These are phyloP conservation scores for Acleris cristana DNA, from an alignment of 2,888 invertebrate species.

Conservation along the genomic window DNA sequence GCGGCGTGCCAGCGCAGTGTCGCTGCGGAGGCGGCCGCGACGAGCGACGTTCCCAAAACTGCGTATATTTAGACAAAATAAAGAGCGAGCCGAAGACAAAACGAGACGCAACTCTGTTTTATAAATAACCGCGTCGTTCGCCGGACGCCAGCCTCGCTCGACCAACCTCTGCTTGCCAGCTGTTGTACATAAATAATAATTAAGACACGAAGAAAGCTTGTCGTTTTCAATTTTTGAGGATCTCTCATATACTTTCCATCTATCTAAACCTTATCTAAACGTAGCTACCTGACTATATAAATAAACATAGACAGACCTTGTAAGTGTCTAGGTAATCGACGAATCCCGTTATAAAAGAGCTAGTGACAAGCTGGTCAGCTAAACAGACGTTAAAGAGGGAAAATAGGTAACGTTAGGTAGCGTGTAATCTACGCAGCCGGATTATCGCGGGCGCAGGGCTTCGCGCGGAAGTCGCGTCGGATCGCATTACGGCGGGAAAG, in stretches of 20 bases:
- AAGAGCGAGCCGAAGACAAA: slow-evolving; percentile 83
- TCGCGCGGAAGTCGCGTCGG: slow-evolving; percentile 77
- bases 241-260: neutral
- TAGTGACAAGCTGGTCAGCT: neutral
- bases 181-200: slow-evolving; percentile 83
- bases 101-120: slow-evolving; percentile 83
- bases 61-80: slow-evolving; percentile 84
- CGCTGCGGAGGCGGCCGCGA: slow-evolving; percentile 74
- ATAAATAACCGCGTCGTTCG: slow-evolving; percentile 82
- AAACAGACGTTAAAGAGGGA: neutral
- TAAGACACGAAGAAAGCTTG: slow-evolving; percentile 77
- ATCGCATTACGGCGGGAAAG: slow-evolving; percentile 74
- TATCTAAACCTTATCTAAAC: neutral
- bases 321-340: too few relatives aligned
- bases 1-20: slow-evolving; percentile 72
- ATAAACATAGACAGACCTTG: too few relatives aligned
- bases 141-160: slow-evolving; percentile 72
- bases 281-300: too few relatives aligned
- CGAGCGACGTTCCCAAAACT: slow-evolving; percentile 81
- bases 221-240: slow-evolving; percentile 52
- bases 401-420: slow-evolving; percentile 26
- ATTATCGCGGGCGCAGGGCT: slow-evolving; percentile 73
- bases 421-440: slow-evolving; percentile 57
- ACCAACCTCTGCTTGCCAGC: slow-evolving; percentile 80
- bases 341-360: too few relatives aligned